phyloP scores from a whole-genome alignment of 2,113 vertebrate species.

The Microcebus tavaratra region DNA sequence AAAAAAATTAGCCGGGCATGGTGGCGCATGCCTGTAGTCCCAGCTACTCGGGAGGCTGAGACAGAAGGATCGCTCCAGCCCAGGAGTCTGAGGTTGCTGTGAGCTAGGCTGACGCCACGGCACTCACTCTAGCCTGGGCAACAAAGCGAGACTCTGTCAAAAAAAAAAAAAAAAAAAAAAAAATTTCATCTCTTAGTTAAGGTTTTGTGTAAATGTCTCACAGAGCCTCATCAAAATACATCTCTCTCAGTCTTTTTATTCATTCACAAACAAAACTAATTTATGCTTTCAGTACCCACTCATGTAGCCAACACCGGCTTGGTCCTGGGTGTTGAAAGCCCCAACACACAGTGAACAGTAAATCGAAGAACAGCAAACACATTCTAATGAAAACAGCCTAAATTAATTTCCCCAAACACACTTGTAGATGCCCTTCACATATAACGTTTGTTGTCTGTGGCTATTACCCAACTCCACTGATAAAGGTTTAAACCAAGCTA shows the following conservation, averaged over 20 bases:
- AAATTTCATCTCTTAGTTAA: conserved; percentile 15
- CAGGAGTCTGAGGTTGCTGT: too few species aligned
- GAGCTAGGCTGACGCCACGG: too few species aligned
- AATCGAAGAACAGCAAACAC: background rate
- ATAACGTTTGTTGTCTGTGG: background rate
- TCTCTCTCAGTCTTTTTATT: background rate
- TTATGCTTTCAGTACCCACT: background rate
- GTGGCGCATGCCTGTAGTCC: too few species aligned
- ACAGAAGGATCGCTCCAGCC: too few species aligned
- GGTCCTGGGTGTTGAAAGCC: background rate
- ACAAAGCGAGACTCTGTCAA: too few species aligned
- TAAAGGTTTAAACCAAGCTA: background rate
- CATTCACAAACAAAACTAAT: background rate
- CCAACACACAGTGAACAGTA: background rate
- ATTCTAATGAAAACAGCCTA: background rate
- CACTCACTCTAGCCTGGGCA: too few species aligned
- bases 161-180: too few species aligned
- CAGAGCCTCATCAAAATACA: background rate
- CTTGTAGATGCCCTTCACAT: background rate
- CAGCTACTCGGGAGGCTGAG: too few species aligned
- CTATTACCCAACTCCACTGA: background rate
- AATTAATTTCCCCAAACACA: background rate
- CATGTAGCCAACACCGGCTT: background rate
- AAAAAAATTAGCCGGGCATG: too few species aligned
- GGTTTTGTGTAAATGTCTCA: background rate